phyloP scores from a whole-genome alignment of 2,797 vertebrate species.

The Chromobotia macracanthus region DNA sequence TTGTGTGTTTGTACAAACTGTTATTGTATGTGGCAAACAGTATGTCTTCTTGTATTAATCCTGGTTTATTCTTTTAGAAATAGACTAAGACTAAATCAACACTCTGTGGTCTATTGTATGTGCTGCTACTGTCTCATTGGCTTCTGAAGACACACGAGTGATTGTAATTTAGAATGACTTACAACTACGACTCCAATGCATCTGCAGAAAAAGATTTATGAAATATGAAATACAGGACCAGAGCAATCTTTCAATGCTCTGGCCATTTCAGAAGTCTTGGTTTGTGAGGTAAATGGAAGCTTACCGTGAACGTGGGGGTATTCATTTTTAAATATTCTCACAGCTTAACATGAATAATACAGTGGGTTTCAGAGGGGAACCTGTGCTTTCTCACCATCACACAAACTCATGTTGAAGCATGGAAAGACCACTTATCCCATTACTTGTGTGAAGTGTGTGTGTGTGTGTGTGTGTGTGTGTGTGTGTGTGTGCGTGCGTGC shows the following conservation, averaged over 20 bases:
- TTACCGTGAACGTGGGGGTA: slow-evolving; percentile 76
- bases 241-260: slow-evolving; percentile 68
- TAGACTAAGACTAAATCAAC: neutral
- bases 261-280: slow-evolving; percentile 31
- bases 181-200: slow-evolving; percentile 64
- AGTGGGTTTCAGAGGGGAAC: slow-evolving; percentile 67
- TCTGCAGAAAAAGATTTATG: slow-evolving; percentile 70
- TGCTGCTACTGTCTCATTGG: slow-evolving; percentile 6
- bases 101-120: slow-evolving; percentile 1
- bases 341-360: slow-evolving; percentile 75
- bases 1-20: neutral
- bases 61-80: neutral
- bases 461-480: neutral
- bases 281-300: slow-evolving; percentile 72
- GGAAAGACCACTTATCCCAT: slow-evolving; percentile 55
- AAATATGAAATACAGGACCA: slow-evolving; percentile 75
- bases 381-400: slow-evolving; percentile 61
- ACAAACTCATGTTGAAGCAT: slow-evolving; percentile 36
- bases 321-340: slow-evolving; percentile 74
- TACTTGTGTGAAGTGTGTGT: slow-evolving; percentile 46
- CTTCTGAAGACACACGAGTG: slow-evolving; percentile 57
- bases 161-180: slow-evolving; percentile 72
- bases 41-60: neutral
- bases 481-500: no score
- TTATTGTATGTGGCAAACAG: neutral